Evolutionary conservation across 2,113 vertebrate genomes (phyloP), one percentile per base, ranked within the genome.

Genomic region (Cheilinus undulatus): DNA sequence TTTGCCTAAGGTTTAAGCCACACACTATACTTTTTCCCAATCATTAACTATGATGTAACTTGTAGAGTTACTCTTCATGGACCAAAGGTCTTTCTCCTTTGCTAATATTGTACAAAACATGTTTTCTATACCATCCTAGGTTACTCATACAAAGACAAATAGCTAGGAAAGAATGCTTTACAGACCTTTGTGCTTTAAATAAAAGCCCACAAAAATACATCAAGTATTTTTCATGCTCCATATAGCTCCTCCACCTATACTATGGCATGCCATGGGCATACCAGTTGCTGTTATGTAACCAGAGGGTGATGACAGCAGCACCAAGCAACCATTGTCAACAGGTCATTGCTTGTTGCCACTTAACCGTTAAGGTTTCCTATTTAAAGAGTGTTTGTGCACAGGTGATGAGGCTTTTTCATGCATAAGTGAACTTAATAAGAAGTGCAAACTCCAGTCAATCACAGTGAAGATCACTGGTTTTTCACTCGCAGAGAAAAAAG

Each of bases 201-300:
- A 42, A 19, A 19, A 14, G 19, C 40, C 40, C 40, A 42, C 4
- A 42, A 17, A 76, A 74, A 76, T 60, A 64, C 73, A 66, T 24
- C 22, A 43, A 27, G 45, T 69, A 85, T 78, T 87, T 73, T 78
- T 72, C 42, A 73, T 59, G 28, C 15, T 82, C 58, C 57, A 60
- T 70, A 36, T 63, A 61, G 63, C 57, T 40, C 20, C 23, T 71
- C 34, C 20, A 43, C 51, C 64, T 57, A 53, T 49, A 71, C 49
- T 42, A 26, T 24, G 50, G 57, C 54, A 82, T 52, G 40, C 59
- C 54, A 5, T 48, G 30, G 23, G 32, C 69, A 38, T 60, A 73
- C 71, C 69, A 78, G 61, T 73, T 73, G 64, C 15, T 27, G 62
- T 89, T 84, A 88, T 80, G 73, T 88, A 89, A 89, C 86, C 57